phyloP scores from a whole-genome alignment of 2,888 invertebrate genomes.

The Linnaemya tessellans region DNA sequence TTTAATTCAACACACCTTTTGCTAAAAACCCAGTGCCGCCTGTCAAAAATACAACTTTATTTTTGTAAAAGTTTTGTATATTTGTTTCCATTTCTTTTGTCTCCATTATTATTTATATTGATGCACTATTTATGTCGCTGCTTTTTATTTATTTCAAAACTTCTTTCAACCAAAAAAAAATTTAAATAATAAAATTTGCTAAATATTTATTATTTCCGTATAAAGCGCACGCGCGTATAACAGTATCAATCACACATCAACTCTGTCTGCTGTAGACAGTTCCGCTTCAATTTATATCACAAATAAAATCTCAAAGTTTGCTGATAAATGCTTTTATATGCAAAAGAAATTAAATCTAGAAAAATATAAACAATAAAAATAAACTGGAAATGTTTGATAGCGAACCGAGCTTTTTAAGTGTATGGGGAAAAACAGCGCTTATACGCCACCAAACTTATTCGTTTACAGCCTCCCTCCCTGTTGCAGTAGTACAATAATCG shows the following conservation, averaged over 20 bases:
- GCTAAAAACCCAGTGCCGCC: constrained; percentile 82
- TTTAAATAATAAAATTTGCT: constrained; percentile 6
- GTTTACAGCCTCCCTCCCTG: constrained; percentile 56
- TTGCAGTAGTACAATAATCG: constrained; percentile 12
- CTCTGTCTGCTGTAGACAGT: constrained; percentile 42
- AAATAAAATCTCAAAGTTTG: constrained; percentile 61
- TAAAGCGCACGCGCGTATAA: constrained; percentile 62
- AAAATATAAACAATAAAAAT: neutral
- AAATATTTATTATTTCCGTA: constrained; percentile 43
- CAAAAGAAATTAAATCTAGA: constrained; percentile 23
- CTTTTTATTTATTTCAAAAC: constrained; percentile 12
- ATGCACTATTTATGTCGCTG: neutral
- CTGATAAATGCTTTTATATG: constrained; percentile 65
- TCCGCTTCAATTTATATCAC: constrained; percentile 62
- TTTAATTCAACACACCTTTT: constrained; percentile 79
- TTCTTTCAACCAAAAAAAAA: neutral
- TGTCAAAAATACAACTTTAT: constrained; percentile 67
- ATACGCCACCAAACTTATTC: constrained; percentile 46
- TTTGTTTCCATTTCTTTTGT: constrained; percentile 59
- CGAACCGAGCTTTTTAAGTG: constrained; percentile 19
- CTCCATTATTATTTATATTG: constrained; percentile 39
- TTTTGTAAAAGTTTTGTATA: constrained; percentile 70
- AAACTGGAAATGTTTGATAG: constrained; percentile 23
- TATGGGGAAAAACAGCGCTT: constrained; percentile 41
- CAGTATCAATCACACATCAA: constrained; percentile 23